Percentiles rank a stretch among this genome's conserved stretches.
Evolutionary conservation across 2,797 vertebrate species (phyloP).

Genomic region (Anomalospiza imberbis): DNA sequence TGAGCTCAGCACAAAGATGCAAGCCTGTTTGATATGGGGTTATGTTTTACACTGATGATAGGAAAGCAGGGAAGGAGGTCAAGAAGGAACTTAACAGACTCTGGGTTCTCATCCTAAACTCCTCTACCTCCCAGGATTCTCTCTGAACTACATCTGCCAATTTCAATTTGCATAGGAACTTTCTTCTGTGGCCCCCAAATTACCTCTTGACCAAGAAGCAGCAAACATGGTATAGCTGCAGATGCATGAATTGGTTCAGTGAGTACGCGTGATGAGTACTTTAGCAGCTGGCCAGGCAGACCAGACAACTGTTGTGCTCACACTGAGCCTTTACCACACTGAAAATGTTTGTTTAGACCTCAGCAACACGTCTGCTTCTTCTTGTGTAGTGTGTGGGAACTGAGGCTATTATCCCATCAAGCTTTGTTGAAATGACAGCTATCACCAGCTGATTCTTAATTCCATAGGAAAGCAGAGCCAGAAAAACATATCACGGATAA

Average conservation of each 20-base stretch:
- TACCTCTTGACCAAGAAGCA: background rate
- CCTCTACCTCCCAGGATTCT: background rate
- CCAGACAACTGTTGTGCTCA: background rate
- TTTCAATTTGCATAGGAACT: rapidly evolving
- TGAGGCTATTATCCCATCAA: background rate
- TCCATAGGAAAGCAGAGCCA: background rate
- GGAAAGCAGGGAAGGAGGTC: background rate
- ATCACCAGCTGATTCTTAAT: background rate
- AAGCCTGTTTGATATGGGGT: background rate
- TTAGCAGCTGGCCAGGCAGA: background rate
- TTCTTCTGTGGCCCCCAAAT: background rate
- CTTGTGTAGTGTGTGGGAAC: background rate
- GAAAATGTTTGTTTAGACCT: background rate
- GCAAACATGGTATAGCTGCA: background rate
- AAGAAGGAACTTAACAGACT: background rate
- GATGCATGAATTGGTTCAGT: background rate
- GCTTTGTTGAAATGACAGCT: background rate
- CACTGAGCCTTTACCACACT: background rate
- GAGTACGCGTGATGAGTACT: background rate
- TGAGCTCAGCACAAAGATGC: background rate
- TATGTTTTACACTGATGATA: background rate
- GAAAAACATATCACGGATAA: rapidly evolving
- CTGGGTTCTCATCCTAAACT: background rate
- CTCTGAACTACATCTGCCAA: background rate
- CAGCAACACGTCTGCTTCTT: background rate